Percentiles rank a stretch among this genome's conserved stretches.
These are phyloP conservation scores for Tipula lateralis DNA, from an alignment of 2,888 invertebrate species.

Conservation along the genomic window DNA sequence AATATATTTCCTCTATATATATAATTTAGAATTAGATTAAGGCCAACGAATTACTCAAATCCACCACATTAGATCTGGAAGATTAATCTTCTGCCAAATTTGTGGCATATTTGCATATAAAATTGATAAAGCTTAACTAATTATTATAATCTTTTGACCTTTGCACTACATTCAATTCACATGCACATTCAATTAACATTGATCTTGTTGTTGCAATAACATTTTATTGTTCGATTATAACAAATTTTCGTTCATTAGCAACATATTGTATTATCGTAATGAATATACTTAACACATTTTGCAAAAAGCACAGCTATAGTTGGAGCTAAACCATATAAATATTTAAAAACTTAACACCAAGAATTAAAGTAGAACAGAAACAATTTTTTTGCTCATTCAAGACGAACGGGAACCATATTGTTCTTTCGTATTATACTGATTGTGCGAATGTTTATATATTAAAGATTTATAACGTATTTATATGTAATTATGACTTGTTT, in stretches of 20 bases:
- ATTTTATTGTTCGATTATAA: background rate
- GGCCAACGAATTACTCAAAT: no score
- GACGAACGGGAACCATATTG: conserved; percentile 11
- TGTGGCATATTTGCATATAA: no score
- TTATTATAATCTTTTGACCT: background rate
- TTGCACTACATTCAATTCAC: background rate
- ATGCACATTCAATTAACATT: background rate
- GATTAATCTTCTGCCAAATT: no score
- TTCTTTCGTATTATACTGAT: background rate
- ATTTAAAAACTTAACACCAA: background rate
- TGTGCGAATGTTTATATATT: background rate
- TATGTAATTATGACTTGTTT: background rate
- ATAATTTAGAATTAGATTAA: no score
- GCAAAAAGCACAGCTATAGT: background rate
- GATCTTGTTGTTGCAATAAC: background rate
- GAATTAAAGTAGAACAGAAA: background rate
- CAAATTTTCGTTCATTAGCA: background rate
- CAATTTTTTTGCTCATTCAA: background rate
- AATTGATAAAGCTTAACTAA: no score
- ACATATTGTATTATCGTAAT: background rate
- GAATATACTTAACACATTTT: background rate
- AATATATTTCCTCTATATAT: no score
- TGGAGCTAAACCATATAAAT: background rate
- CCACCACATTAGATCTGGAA: no score
- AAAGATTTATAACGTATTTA: background rate